These are phyloP conservation scores for Chitala chitala DNA, from an alignment of 2,113 vertebrate genomes.

Conservation along the genomic window DNA sequence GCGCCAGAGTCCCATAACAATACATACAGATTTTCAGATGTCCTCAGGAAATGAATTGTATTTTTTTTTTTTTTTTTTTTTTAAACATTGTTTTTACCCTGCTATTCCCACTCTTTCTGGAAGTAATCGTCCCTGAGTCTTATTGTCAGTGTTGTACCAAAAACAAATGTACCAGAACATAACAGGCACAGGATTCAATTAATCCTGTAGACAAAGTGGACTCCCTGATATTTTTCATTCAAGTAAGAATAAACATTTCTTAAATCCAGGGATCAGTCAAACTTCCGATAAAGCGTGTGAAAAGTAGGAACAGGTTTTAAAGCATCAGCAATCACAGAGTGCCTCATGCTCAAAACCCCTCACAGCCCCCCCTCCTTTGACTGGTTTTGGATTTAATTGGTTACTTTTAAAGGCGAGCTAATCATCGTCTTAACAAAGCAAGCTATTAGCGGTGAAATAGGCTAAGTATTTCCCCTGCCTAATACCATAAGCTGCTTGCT, in stretches of 20 bases:
- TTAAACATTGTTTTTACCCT: background rate
- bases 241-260: background rate
- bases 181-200: background rate
- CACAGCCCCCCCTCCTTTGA: too few relatives aligned
- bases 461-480: conserved; percentile 48
- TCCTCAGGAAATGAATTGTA: background rate
- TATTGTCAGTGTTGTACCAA: background rate
- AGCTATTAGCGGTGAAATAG: conserved; percentile 40
- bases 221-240: background rate
- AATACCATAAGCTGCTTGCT: conserved; percentile 57
- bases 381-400: conserved; percentile 33
- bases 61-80: too few relatives aligned
- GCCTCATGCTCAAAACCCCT: background rate
- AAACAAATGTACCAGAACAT: background rate
- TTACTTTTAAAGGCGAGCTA: conserved; percentile 42
- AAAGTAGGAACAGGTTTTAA: background rate
- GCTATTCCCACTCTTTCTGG: too few relatives aligned
- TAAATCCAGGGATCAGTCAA: conserved; percentile 3
- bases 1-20: background rate
- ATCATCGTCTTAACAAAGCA: conserved; percentile 45
- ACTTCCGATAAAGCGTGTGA: conserved; percentile 8
- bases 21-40: background rate
- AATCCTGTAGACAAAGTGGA: background rate
- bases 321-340: background rate
- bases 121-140: background rate